phyloP scores from a whole-genome alignment of 2,113 vertebrate genomes.

The Labeo rohita region DNA sequence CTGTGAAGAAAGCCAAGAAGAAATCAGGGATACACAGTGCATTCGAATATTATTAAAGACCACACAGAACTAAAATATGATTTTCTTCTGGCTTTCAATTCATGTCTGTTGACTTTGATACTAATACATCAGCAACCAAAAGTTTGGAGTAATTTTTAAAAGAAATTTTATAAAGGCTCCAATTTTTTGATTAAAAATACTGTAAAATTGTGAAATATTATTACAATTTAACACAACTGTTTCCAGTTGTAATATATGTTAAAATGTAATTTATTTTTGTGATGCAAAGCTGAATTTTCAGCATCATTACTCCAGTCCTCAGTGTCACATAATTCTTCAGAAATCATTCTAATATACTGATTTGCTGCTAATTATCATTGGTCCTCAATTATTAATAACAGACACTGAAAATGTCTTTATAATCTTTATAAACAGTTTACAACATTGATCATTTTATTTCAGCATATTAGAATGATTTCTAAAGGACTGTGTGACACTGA shows the following conservation, averaged over 20 bases:
- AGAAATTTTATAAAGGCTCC: background rate
- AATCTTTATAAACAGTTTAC: too few relatives aligned
- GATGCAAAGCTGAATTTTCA: background rate
- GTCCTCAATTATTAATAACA: background rate
- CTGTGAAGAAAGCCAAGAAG: background rate
- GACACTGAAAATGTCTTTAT: too few relatives aligned
- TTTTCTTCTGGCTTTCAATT: background rate
- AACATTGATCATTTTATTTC: too few relatives aligned
- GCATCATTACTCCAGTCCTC: background rate
- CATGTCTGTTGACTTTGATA: background rate
- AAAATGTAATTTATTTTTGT: background rate
- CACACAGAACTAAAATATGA: background rate
- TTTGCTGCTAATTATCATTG: background rate
- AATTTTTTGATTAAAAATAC: background rate
- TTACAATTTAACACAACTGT: background rate
- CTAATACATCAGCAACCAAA: background rate
- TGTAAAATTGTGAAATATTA: background rate
- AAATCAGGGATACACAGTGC: slow-evolving; percentile 19
- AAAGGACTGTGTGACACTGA: background rate
- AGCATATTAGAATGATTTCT: background rate
- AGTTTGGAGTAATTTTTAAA: background rate
- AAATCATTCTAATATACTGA: background rate
- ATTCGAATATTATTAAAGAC: slow-evolving; percentile 11
- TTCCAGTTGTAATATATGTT: background rate
- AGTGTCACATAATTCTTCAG: background rate